Evolutionary conservation across 2,888 invertebrate species (phyloP).

Genomic region (Euzophera pinguis): DNA sequence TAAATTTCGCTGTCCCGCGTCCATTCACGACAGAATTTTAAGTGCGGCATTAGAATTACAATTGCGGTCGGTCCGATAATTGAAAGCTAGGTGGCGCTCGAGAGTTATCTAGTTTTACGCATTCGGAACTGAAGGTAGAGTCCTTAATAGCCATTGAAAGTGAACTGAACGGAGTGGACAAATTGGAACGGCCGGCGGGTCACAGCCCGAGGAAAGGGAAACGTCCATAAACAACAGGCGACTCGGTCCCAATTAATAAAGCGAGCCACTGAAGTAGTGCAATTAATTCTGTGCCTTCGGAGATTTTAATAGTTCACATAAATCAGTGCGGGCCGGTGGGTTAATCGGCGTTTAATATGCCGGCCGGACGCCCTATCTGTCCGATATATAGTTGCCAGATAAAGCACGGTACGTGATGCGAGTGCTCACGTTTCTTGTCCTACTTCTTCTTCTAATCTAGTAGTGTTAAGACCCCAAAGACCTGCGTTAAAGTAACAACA

Average conservation of each 20-base stretch:
- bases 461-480: background rate
- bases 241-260: constrained; percentile 77
- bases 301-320: constrained; percentile 79
- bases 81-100: constrained; percentile 11
- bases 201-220: constrained; percentile 65
- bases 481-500: no score
- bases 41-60: constrained; percentile 39
- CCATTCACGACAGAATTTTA: constrained; percentile 45
- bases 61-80: constrained; percentile 18
- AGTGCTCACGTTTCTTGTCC: constrained; percentile 24
- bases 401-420: constrained; percentile 47
- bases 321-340: constrained; percentile 74
- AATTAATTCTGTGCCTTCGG: constrained; percentile 78
- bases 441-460: constrained; percentile 19
- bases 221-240: constrained; percentile 75
- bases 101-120: constrained; percentile 29
- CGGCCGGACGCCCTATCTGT: constrained; percentile 49
- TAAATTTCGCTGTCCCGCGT: constrained; percentile 45
- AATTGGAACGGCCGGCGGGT: constrained; percentile 72
- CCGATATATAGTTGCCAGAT: constrained; percentile 44
- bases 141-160: constrained; percentile 71
- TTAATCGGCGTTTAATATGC: constrained; percentile 78
- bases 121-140: constrained; percentile 57
- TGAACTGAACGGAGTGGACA: constrained; percentile 75
- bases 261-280: constrained; percentile 74